A percentile compares a stretch with the other conserved stretches of the same genome.
These are phyloP conservation scores for Amphilophus citrinellus DNA, from an alignment of 2,113 vertebrate species.

Conservation along the genomic window DNA sequence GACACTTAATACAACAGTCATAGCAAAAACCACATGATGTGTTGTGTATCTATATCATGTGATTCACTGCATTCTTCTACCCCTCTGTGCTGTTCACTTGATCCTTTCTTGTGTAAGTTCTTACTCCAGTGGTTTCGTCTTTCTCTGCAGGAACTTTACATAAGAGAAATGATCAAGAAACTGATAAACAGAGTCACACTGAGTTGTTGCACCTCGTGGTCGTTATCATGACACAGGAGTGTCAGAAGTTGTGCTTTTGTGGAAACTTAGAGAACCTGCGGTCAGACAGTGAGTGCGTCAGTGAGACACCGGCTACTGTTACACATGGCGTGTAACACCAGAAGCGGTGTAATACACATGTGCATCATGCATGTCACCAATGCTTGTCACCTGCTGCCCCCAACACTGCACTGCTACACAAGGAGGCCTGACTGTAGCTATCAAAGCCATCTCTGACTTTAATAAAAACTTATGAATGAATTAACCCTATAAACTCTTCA, in stretches of 20 bases:
- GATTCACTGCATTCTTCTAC: not conserved
- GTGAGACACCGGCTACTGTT: constrained; percentile 47
- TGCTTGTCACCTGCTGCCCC: not conserved
- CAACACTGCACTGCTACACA: not conserved
- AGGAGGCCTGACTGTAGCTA: not conserved
- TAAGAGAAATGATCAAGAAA: not conserved
- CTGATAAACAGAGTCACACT: constrained; percentile 31
- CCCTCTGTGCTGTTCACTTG: not conserved
- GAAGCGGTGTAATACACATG: constrained; percentile 18
- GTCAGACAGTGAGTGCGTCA: constrained; percentile 53
- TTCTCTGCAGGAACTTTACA: not conserved
- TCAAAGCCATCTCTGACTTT: not conserved
- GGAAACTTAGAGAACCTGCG: constrained; percentile 60
- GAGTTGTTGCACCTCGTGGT: constrained; percentile 22
- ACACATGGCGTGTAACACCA: constrained; percentile 41
- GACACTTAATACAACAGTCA: not conserved
- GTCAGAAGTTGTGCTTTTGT: constrained; percentile 62
- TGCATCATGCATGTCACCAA: constrained; percentile 12
- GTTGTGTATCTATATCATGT: not conserved
- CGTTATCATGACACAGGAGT: constrained; percentile 50
- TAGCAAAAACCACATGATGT: not conserved
- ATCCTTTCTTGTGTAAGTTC: not conserved
- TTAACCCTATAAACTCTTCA: not conserved
- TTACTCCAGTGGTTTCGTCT: constrained; percentile 3
- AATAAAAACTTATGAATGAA: not conserved